Conservation (phyloP, 2,797 vertebrate genomes). For the Pygocentrus nattereri region DNA sequence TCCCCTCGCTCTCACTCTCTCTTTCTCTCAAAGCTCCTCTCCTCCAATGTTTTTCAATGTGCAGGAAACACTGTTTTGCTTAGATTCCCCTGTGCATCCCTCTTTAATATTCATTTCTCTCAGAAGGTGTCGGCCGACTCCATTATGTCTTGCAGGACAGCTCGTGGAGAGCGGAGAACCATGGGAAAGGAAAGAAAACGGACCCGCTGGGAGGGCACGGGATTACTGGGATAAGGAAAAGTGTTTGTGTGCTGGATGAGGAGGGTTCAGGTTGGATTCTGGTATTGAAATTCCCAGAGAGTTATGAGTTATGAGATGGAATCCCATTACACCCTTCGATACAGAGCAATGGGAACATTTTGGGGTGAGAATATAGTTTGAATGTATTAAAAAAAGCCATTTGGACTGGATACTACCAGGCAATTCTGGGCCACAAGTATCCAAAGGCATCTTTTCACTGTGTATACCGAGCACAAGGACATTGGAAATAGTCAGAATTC, state of each 20-base stretch:
- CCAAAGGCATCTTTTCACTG: conserved; percentile 3
- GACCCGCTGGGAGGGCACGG: conserved; percentile 57
- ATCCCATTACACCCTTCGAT: conserved; percentile 36
- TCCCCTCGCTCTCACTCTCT: conserved; percentile 1
- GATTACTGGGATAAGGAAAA: conserved; percentile 46
- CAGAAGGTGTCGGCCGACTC: conserved; percentile 72
- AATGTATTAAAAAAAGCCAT: conserved; percentile 23
- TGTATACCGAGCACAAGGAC: neutral
- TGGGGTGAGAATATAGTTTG: neutral
- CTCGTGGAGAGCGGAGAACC: conserved; percentile 63
- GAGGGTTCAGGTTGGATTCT: conserved; percentile 28
- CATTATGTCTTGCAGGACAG: conserved; percentile 74
- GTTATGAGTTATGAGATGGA: conserved; percentile 50
- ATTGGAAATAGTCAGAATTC: neutral
- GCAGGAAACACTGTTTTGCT: conserved; percentile 61
- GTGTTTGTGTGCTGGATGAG: conserved; percentile 26
- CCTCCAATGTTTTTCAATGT: conserved; percentile 37
- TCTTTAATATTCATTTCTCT: conserved; percentile 77
- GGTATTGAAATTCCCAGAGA: conserved; percentile 34
- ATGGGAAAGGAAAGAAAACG: conserved; percentile 71
- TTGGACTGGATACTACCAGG: conserved; percentile 8
- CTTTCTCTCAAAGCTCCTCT: conserved; percentile 4
- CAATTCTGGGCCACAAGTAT: neutral
- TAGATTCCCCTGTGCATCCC: conserved; percentile 61
- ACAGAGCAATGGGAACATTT: conserved; percentile 3